phyloP scores from a whole-genome alignment of 35 echinoderm and acorn worm species.

The Acanthaster planci region DNA sequence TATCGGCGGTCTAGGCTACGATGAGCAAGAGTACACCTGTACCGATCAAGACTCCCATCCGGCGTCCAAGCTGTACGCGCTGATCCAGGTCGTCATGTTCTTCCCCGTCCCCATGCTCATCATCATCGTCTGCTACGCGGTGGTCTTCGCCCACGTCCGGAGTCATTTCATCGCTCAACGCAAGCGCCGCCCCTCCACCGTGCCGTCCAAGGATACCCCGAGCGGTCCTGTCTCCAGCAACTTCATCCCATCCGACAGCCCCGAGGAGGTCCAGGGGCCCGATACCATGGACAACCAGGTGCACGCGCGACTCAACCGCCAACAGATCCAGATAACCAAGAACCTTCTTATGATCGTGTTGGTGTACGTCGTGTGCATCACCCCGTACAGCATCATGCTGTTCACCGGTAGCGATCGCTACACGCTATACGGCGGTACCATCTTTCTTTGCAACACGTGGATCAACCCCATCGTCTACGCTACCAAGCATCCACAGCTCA shows the following conservation, averaged over 20 bases:
- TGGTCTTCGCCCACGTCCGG: conserved; percentile 66
- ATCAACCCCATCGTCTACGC: conserved; percentile 83
- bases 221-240: background rate
- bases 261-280: background rate
- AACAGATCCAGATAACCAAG: conserved; percentile 91
- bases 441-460: conserved; percentile 76
- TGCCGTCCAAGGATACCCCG: background rate
- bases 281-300: background rate
- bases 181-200: background rate
- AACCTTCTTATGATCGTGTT: conserved; percentile 79
- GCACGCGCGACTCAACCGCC: conserved; percentile 18
- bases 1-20: conserved; percentile 80
- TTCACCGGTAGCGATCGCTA: conserved; percentile 67
- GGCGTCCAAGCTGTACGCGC: conserved; percentile 66
- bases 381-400: conserved; percentile 71
- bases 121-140: conserved; percentile 73
- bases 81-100: conserved; percentile 60
- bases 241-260: background rate
- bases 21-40: conserved; percentile 65
- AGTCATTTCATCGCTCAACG: conserved; percentile 63
- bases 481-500: conserved; percentile 86
- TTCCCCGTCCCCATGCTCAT: conserved; percentile 73
- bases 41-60: conserved; percentile 73
- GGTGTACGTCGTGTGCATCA: conserved; percentile 77
- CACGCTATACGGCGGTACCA: conserved; percentile 69